Base-by-base conservation (phyloP, 2,113 vertebrate species). In the Australoheros scitulus region DNA sequence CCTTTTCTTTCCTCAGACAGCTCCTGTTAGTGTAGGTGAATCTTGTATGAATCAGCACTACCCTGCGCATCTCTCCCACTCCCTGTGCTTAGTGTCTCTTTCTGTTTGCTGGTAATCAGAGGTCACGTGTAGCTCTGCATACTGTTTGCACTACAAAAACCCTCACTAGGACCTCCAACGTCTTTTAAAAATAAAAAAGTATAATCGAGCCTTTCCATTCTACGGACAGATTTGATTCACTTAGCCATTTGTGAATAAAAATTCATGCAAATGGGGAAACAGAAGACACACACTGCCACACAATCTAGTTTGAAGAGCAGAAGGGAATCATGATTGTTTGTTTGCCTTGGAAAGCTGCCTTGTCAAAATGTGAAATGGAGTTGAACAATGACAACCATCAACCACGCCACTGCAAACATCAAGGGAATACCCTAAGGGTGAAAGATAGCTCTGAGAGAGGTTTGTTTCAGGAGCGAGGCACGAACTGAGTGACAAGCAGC, bases 381-480 rank as follows among this genome's bases (percentile, higher is more conserved):
- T 87, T 91, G 81, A 92, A 92, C 58, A 74, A 83, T 79, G 88
- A 90, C 60, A 90, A 88, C 59, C 59, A 87, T 90, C 88, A 84
- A 85, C 52, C 83, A 76, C 60, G 77, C 75, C 59, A 70, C 65
- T 20, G 68, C 61, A 22, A 61, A 64, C 80, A 85, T 85, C 79
- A 80, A 82, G 80, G 80, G 63, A 88, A 77, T 56, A 41, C 89
- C 88, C 88, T 9, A 65, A 14, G 57, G 87, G 57, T 68, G 60
- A 88, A 26, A 83, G 72, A 84, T 58, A 55, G 57, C 77, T 79
- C 83, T 24, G 26, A 76, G 79, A 84, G 79, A 83, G 63, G 82
- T 80, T 89, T 83, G 74, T 74, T 65, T 79, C 55, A 58, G 26
- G 9, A 85, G 68, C 26, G 57, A 84, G 3, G 56, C 77, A 74